A percentile compares a stretch with the other conserved stretches of the same genome.
Conservation (phyloP, 23 tunicate species). For the Botrylloides violaceus region DNA sequence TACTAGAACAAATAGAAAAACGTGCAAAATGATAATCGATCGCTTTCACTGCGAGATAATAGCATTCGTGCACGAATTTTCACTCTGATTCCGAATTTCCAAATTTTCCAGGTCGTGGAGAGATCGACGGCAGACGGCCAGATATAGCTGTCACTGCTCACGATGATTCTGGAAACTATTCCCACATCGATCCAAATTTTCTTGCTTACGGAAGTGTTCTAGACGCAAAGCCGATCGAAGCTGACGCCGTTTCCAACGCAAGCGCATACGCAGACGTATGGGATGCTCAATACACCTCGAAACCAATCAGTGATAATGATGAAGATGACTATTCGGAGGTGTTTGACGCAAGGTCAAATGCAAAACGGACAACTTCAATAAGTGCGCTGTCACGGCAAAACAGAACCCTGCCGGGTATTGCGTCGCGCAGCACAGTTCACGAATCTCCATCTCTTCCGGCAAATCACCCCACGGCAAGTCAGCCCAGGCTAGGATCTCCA, state of each 20-base stretch:
- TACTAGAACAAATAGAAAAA: neutral
- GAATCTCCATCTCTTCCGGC: neutral
- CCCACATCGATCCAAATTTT: neutral
- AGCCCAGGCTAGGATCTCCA: too few relatives aligned
- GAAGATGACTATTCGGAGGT: neutral
- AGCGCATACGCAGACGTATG: slow-evolving; percentile 1
- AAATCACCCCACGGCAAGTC: neutral
- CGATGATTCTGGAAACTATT: too few relatives aligned
- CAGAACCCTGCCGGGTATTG: neutral
- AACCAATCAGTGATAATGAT: neutral
- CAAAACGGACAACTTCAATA: neutral
- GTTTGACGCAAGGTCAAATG: neutral
- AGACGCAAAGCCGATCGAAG: neutral
- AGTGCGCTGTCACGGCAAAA: neutral
- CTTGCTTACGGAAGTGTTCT: neutral
- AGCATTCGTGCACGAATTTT: too few relatives aligned
- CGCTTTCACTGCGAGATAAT: too few relatives aligned
- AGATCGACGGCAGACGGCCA: neutral
- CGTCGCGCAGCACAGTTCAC: neutral
- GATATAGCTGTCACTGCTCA: neutral
- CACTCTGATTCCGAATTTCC: neutral
- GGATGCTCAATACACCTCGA: neutral
- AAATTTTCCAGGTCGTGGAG: neutral
- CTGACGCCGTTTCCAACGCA: neutral
- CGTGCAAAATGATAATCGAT: neutral